Evolutionary conservation across 1,140 invertebrate species (phyloP), one percentile per base, ranked within the genome.

Genomic region (Papilio machaon): DNA sequence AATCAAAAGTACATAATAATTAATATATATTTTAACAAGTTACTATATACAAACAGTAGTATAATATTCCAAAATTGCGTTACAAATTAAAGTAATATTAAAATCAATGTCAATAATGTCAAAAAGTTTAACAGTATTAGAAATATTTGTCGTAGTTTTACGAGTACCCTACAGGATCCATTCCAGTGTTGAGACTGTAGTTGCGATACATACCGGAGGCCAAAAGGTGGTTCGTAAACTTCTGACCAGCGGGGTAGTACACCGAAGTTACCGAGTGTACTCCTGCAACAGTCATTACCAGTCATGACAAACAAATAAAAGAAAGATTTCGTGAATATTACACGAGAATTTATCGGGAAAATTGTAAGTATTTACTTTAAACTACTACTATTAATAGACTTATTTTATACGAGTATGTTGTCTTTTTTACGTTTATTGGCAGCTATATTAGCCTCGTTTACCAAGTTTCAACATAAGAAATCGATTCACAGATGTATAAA

Each of bases 161-260:
- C 43, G 83, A 73, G 79, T 92, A 92, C 9, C 88, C 86, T 7
- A 76, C 85, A 11, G 89, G 89, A 70, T 97, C 96, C 84, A 96
- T 93, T 77, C 96, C 96, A n/a, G 96, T 97, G 88, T 97, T 97
- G 23, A 97, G 94, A 7, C 96, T 97, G 87, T 96, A 96, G 91
- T 97, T 97, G 58, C 96, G 94, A 84, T 96, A 97, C 96, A 96
- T 97, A 78, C 96, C 96, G 2, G 95, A 95, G 6, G 94, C 95
- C 0, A 93, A 89, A 0, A 96, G 88, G 8, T 91, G 90, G 80
- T 89, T 94, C 58, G 95, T 96, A 88, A 97, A 97, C 84, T 94
- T 93, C 85, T 95, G 95, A 75, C 95, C 95, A 35, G 95, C 95
- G 0, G 96, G 96, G 86, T 94, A 96, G 84, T 94, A 96, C 74